Conservation (phyloP, 2,797 vertebrate genomes). For the Sardinella longiceps region DNA sequence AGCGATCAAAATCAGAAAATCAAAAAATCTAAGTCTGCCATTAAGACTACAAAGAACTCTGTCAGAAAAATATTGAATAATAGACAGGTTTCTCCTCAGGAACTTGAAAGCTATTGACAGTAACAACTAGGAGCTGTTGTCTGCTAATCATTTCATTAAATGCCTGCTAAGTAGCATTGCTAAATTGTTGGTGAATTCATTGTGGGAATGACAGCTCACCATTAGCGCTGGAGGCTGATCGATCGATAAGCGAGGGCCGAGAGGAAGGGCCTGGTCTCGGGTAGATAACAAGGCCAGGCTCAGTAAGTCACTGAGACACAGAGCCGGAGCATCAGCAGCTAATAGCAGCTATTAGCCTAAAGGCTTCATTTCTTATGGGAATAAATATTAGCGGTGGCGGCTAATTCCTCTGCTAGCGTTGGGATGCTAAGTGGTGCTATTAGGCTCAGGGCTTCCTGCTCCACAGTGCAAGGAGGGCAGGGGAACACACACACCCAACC, state of each 20-base stretch:
- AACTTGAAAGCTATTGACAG: no score
- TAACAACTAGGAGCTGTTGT: no score
- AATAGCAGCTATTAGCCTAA: background rate
- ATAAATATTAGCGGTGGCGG: background rate
- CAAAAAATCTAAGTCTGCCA: no score
- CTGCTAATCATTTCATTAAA: background rate
- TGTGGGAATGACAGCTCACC: background rate
- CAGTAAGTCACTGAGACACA: background rate
- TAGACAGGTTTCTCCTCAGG: no score
- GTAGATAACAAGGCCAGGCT: background rate
- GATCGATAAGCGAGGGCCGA: background rate
- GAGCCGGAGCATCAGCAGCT: background rate
- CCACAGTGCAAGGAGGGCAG: no score
- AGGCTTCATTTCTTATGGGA: background rate
- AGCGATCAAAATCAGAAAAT: no score
- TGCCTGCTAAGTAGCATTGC: background rate
- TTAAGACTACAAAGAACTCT: no score
- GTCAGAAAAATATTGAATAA: background rate
- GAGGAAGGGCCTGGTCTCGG: background rate
- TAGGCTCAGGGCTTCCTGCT: no score
- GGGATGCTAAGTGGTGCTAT: background rate
- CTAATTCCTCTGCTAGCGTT: background rate
- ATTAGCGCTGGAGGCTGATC: background rate
- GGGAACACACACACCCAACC: no score
- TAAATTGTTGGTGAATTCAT: background rate